Evolutionary conservation across 2,113 vertebrate genomes (phyloP).

Genomic region (Numida meleagris): DNA sequence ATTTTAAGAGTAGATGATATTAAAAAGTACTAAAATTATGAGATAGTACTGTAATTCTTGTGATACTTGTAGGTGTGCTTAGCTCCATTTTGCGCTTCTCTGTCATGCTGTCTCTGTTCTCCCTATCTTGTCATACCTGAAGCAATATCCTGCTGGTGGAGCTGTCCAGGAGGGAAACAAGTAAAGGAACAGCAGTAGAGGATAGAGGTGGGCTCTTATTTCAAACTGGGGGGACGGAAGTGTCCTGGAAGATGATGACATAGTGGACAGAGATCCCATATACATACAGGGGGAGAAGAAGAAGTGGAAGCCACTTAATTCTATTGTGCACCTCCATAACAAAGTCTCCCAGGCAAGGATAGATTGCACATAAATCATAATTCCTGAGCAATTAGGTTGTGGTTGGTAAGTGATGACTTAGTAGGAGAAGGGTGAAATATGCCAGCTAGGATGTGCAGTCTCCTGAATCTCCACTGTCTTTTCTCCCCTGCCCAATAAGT

Average conservation of each 20-base stretch:
- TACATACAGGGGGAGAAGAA: not conserved
- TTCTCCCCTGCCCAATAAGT: not conserved
- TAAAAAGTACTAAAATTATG: not conserved
- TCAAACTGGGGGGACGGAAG: not conserved
- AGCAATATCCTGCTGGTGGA: not conserved
- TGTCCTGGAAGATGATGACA: not conserved
- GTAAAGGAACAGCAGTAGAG: not conserved
- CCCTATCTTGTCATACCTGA: not conserved
- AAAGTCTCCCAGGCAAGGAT: not conserved
- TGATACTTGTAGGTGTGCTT: not conserved
- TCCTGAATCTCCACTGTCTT: not conserved
- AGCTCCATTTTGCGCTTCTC: not conserved
- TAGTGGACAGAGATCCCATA: not conserved
- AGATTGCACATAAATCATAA: rapidly evolving
- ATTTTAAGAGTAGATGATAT: not conserved
- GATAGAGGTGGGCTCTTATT: not conserved
- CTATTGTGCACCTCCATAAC: rapidly evolving
- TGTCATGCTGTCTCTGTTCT: not conserved
- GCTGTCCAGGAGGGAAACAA: not conserved
- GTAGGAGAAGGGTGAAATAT: not conserved
- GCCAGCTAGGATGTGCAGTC: not conserved
- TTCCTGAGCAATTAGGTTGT: not conserved
- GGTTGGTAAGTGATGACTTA: not conserved
- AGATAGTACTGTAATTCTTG: not conserved
- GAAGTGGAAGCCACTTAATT: not conserved